Percentiles rank a stretch among this genome's conserved stretches.
Conservation (phyloP, 2,888 invertebrate genomes). For the Patella ulyssiponensis region DNA sequence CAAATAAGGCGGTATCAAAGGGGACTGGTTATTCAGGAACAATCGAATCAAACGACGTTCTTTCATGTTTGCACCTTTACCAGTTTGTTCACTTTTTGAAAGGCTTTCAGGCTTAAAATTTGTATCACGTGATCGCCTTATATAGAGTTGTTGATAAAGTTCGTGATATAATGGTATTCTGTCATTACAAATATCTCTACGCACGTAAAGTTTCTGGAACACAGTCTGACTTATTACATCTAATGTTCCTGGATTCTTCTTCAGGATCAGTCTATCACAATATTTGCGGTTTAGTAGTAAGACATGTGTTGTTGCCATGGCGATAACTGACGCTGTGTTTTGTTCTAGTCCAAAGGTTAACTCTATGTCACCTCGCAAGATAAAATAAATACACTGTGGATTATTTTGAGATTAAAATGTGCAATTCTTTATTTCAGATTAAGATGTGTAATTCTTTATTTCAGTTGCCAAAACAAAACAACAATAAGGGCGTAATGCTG, state of each 20-base stretch:
- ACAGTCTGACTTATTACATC: not conserved
- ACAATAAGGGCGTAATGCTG: too few relatives aligned
- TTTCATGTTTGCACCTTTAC: too few relatives aligned
- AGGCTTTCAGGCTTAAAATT: too few relatives aligned
- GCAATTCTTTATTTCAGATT: too few relatives aligned
- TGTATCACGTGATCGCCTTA: too few relatives aligned
- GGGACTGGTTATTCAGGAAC: not conserved
- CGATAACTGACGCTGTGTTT: not conserved
- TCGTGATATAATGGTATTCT: not conserved
- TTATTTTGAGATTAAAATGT: too few relatives aligned
- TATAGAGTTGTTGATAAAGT: not conserved
- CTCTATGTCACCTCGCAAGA: not conserved
- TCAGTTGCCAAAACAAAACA: too few relatives aligned
- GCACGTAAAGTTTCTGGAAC: not conserved
- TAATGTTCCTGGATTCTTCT: not conserved
- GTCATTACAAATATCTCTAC: not conserved
- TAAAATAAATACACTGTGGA: too few relatives aligned
- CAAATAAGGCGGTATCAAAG: not conserved
- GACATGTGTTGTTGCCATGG: not conserved
- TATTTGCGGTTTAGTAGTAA: not conserved
- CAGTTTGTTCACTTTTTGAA: too few relatives aligned
- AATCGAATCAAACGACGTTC: not conserved
- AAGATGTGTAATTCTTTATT: too few relatives aligned
- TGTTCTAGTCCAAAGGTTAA: not conserved
- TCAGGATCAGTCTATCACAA: not conserved